These are phyloP conservation scores for Nebria brevicollis DNA, from an alignment of 2,888 invertebrate species.

Conservation along the genomic window DNA sequence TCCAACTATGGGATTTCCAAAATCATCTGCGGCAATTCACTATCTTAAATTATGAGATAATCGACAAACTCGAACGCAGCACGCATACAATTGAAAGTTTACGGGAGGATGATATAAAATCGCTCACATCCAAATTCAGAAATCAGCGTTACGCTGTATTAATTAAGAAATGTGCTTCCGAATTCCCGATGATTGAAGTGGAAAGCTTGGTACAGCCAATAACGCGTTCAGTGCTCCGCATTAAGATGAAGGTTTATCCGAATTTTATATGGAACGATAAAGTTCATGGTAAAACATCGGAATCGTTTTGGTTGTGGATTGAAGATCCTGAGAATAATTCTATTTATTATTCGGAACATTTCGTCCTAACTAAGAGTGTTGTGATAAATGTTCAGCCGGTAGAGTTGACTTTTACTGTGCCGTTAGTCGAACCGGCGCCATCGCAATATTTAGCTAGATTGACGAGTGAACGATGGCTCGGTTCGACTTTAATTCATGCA, in stretches of 20 bases:
- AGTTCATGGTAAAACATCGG: conserved; percentile 86
- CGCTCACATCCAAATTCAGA: conserved; percentile 83
- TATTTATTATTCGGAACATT: conserved; percentile 96
- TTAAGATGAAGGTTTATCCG: conserved; percentile 81
- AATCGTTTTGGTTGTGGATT: conserved; percentile 98
- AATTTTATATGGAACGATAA: conserved; percentile 87
- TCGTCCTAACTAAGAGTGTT: conserved; percentile 69
- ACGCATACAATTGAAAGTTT: conserved; percentile 81
- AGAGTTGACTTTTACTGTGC: conserved; percentile 93
- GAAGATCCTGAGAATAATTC: conserved; percentile 94
- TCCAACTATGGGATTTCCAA: conserved; percentile 88
- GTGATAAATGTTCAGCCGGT: conserved; percentile 80
- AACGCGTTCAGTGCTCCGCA: conserved; percentile 88
- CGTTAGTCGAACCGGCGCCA: conserved; percentile 89
- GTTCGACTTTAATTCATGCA: conserved; percentile 63
- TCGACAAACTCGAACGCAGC: conserved; percentile 83
- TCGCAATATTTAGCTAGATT: conserved; percentile 90
- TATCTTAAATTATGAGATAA: conserved; percentile 78
- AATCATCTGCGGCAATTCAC: conserved; percentile 88
- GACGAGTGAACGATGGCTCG: conserved; percentile 87
- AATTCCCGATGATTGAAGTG: conserved; percentile 86
- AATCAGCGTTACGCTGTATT: conserved; percentile 76
- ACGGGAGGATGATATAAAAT: conserved; percentile 86
- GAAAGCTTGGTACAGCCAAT: conserved; percentile 93
- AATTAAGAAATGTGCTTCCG: conserved; percentile 84